A percentile compares a stretch with the other conserved stretches of the same genome.
These are phyloP conservation scores for Ciconia boyciana DNA, from an alignment of 2,113 vertebrate genomes.

Conservation along the genomic window DNA sequence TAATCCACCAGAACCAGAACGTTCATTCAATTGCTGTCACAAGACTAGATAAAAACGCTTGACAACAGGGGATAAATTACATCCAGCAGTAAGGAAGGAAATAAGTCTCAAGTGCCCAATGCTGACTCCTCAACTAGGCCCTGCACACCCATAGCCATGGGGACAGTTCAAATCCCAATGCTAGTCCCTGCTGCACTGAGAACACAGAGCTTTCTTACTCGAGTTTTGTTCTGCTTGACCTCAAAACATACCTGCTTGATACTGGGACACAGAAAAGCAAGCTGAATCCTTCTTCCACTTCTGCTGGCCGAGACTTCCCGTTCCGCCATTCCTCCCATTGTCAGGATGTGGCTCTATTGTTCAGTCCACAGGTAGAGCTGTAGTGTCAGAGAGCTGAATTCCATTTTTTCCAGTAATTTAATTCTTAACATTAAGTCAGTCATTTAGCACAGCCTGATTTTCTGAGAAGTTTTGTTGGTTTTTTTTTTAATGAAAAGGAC, in stretches of 20 bases:
- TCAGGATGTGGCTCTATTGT: background rate
- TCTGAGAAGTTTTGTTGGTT: background rate
- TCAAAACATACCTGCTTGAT: background rate
- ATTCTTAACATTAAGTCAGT: background rate
- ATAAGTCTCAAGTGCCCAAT: background rate
- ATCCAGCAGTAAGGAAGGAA: background rate
- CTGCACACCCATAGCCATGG: accelerated
- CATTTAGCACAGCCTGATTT: background rate
- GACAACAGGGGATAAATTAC: background rate
- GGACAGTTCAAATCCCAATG: background rate
- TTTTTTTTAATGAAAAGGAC: background rate
- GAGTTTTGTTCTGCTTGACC: background rate
- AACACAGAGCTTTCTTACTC: background rate
- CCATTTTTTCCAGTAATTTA: background rate
- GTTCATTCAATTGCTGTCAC: background rate
- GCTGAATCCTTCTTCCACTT: background rate
- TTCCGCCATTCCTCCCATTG: background rate
- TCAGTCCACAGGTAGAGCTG: background rate
- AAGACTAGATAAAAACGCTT: background rate
- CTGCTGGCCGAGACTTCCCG: background rate
- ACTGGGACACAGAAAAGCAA: background rate
- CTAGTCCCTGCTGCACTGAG: background rate
- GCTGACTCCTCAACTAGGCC: background rate
- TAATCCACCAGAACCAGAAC: background rate
- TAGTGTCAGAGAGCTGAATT: background rate